Conservation (phyloP, 1,140 invertebrate species). For the Drosophila quadrilineata region DNA sequence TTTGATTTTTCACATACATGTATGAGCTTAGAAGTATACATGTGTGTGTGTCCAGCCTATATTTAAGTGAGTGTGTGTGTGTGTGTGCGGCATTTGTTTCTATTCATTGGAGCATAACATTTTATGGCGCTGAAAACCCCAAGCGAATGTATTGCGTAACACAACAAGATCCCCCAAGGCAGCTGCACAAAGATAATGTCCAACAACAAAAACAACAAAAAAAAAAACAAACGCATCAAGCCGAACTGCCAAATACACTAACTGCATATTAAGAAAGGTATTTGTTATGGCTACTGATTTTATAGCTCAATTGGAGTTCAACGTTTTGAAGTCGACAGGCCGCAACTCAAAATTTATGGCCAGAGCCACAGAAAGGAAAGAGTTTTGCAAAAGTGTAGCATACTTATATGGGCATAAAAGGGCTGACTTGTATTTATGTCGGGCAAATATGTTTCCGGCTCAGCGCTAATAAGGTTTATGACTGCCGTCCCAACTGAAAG, state of each 20-base stretch:
- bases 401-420: slow-evolving; percentile 37
- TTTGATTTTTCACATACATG: slow-evolving; percentile 52
- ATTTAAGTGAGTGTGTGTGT: background rate
- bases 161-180: background rate
- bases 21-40: background rate
- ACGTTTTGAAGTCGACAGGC: no score
- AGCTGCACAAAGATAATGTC: no score
- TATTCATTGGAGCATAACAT: slow-evolving; percentile 71
- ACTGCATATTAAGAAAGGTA: no score
- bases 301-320: no score
- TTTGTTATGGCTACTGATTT: no score
- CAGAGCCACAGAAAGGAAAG: slow-evolving; percentile 34
- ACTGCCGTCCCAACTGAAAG: slow-evolving; percentile 34
- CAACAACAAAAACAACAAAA: no score
- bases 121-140: slow-evolving; percentile 68
- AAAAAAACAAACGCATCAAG: slow-evolving; percentile 1
- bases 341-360: slow-evolving; percentile 40
- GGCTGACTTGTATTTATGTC: slow-evolving; percentile 72
- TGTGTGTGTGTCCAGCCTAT: background rate
- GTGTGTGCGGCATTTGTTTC: slow-evolving; percentile 69
- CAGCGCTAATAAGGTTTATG: slow-evolving; percentile 78
- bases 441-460: slow-evolving; percentile 75
- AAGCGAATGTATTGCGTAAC: slow-evolving; percentile 19
- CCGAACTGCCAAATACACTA: no score
- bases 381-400: slow-evolving; percentile 66